phyloP scores from a whole-genome alignment of 2,797 vertebrate species.

The Sebastes flavidus region DNA sequence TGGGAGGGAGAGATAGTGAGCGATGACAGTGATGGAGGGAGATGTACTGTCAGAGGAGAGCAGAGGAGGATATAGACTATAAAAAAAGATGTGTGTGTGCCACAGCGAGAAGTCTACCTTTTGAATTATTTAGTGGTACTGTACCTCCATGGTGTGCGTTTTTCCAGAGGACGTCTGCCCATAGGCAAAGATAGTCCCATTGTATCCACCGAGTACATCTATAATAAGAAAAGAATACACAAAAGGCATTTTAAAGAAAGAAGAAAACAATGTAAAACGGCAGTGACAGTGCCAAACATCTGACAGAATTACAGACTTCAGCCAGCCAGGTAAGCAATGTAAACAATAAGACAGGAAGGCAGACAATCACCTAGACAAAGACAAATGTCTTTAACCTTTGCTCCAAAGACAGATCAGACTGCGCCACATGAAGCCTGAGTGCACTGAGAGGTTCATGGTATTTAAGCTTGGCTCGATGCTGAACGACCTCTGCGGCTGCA shows the following conservation, averaged over 20 bases:
- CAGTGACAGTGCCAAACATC: not conserved
- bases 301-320: not conserved
- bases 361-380: not conserved
- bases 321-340: not conserved
- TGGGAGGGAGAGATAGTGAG: constrained; percentile 34
- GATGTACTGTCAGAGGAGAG: constrained; percentile 32
- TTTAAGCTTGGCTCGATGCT: constrained; percentile 43
- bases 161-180: constrained; percentile 96
- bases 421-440: constrained; percentile 26
- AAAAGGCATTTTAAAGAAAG: constrained; percentile 1
- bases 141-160: constrained; percentile 98
- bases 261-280: not conserved
- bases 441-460: constrained; percentile 6
- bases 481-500: constrained; percentile 33
- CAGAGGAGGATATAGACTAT: constrained; percentile 2
- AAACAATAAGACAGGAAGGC: not conserved
- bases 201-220: constrained; percentile 96
- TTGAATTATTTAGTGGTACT: constrained; percentile 65
- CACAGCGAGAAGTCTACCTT: constrained; percentile 7
- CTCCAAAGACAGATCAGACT: constrained; percentile 14
- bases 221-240: constrained; percentile 28
- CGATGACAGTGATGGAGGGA: constrained; percentile 49
- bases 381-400: constrained; percentile 50
- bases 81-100: constrained; percentile 1
- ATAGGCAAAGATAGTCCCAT: constrained; percentile 97